Percentiles rank a stretch among this genome's conserved stretches.
phyloP scores from a whole-genome alignment of 2,888 invertebrate species.

The Cancer borealis region DNA sequence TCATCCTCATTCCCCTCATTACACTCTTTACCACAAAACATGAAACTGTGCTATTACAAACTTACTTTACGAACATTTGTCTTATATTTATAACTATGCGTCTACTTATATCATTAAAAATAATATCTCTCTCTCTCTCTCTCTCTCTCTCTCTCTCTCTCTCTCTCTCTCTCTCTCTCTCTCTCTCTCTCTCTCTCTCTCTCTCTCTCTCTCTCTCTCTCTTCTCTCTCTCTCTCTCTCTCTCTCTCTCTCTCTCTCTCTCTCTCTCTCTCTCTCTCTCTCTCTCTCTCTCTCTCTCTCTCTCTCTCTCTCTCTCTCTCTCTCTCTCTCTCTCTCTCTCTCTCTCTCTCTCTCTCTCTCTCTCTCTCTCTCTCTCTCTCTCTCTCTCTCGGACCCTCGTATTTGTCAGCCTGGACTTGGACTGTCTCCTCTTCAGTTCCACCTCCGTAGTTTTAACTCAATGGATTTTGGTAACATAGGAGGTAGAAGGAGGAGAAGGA shows the following conservation, averaged over 20 bases:
- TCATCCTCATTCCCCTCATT: not conserved
- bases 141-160: constrained; percentile 8
- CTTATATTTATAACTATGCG: too few relatives aligned
- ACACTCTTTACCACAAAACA: not conserved
- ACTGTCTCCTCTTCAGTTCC: constrained; percentile 28
- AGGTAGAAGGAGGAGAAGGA: not conserved
- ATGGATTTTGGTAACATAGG: not conserved
- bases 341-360: not conserved
- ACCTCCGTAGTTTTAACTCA: not conserved
- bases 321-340: not conserved
- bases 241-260: not conserved
- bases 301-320: not conserved
- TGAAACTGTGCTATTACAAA: not conserved
- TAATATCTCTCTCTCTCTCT: not conserved
- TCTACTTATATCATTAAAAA: not conserved
- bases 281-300: not conserved
- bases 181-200: constrained; percentile 24
- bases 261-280: not conserved
- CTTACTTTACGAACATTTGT: not conserved
- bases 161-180: constrained; percentile 20
- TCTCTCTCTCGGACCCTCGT: not conserved
- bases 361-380: not conserved
- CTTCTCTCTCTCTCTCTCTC: not conserved
- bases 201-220: not conserved
- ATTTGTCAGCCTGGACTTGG: not conserved